Conservation (phyloP, 2,888 invertebrate genomes). For the Adelognathus sp. region DNA sequence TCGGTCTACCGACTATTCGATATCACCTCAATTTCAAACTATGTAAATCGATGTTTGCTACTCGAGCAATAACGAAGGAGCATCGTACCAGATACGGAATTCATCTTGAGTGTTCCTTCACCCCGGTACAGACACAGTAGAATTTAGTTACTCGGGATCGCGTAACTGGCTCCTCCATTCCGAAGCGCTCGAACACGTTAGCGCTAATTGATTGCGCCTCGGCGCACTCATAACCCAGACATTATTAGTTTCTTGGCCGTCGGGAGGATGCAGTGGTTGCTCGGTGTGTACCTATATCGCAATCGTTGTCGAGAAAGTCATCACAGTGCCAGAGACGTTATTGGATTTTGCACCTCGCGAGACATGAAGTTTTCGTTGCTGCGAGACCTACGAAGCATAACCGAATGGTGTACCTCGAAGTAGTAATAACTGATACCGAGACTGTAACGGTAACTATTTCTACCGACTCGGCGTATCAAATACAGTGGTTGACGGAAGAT, state of each 20-base stretch:
- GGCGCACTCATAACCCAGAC: constrained; percentile 45
- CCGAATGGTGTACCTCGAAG: not conserved
- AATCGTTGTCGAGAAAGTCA: constrained; percentile 9
- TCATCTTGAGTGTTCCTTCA: constrained; percentile 26
- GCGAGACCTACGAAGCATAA: not conserved
- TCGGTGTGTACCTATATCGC: constrained; percentile 5
- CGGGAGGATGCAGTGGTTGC: constrained; percentile 2
- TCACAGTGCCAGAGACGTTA: constrained; percentile 6
- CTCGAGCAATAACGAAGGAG: constrained; percentile 35
- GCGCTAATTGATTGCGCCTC: constrained; percentile 53
- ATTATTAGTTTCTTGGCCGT: constrained; percentile 49
- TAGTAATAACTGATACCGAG: not conserved
- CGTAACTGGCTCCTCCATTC: constrained; percentile 44
- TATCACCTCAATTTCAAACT: constrained; percentile 2
- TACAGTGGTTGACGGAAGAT: not conserved
- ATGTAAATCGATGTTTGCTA: constrained; percentile 26
- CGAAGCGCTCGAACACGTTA: constrained; percentile 35
- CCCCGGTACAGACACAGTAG: not conserved
- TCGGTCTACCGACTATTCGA: not conserved
- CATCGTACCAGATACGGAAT: constrained; percentile 40
- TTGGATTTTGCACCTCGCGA: constrained; percentile 26
- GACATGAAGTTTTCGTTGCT: constrained; percentile 1
- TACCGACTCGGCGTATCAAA: not conserved
- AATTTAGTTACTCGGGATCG: constrained; percentile 38
- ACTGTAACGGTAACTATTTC: not conserved